Evolutionary conservation across 2,888 invertebrate genomes (phyloP).

Genomic region (Drosophila anomalata): DNA sequence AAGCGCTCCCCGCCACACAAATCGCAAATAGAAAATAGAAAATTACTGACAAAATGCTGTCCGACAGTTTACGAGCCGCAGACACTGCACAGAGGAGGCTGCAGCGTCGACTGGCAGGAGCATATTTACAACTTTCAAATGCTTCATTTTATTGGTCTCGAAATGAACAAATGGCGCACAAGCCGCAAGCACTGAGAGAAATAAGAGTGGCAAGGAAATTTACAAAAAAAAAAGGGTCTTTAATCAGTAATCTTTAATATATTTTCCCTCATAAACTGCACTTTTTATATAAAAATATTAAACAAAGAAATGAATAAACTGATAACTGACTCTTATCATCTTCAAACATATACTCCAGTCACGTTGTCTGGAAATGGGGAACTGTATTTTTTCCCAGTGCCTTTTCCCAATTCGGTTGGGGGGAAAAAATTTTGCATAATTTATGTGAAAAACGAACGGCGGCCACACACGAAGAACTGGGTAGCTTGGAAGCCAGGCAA

Average conservation of each 20-base stretch:
- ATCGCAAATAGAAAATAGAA: conserved; percentile 53
- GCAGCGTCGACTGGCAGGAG: conserved; percentile 60
- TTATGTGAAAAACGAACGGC: conserved; percentile 60
- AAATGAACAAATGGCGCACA: conserved; percentile 81
- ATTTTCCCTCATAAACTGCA: conserved; percentile 1
- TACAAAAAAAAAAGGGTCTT: neutral
- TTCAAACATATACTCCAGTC: too few relatives aligned
- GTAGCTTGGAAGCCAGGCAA: conserved; percentile 5
- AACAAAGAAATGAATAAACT: too few relatives aligned
- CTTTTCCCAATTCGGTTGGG: conserved; percentile 1
- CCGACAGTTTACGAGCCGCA: conserved; percentile 75
- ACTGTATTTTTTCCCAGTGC: conserved; percentile 48
- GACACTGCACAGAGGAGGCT: conserved; percentile 56
- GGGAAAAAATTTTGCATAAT: conserved; percentile 71
- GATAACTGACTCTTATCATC: too few relatives aligned
- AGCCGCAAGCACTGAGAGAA: conserved; percentile 32
- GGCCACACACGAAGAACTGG: conserved; percentile 62
- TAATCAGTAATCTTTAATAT: too few relatives aligned
- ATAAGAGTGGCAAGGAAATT: conserved; percentile 13
- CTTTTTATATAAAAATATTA: too few relatives aligned
- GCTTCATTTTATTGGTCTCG: conserved; percentile 83
- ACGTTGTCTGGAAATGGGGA: too few relatives aligned
- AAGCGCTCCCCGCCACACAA: conserved; percentile 44
- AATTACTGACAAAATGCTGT: conserved; percentile 59
- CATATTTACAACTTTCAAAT: conserved; percentile 80